Base-by-base conservation (phyloP, 2,113 vertebrate species). In the Platichthys flesus region DNA sequence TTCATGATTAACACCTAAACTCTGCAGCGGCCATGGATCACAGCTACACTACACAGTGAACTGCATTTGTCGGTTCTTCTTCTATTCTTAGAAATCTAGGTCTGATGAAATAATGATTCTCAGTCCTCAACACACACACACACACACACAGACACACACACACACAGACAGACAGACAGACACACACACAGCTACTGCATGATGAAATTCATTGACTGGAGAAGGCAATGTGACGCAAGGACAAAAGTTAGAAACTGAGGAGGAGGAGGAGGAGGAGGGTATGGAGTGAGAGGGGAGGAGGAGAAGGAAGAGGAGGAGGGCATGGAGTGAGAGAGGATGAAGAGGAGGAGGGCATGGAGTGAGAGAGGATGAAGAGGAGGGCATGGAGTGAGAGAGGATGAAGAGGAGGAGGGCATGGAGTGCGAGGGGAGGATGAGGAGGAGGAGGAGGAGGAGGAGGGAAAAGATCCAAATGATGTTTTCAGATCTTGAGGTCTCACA, bases 131-230 rank as follows among this genome's bases (percentile, higher is more conserved):
- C n/a, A 16, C 56, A 28, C 56, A 16, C 26, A 31, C 26, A 59
- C 57, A 59, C 6, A 31, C 57, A 59, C 15, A 31, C 57, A 56
- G 10, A 24, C 55, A 26, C 24, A 16, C 56, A 28, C 56, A 16
- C 26, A 31, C 26, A 59, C 57, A 59, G 5, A 31, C 57, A 59
- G 15, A 31, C 57, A 56, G 10, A 24, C 55, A 26, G 13, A 26
- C 65, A 23, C 60, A 60, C 60, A 60, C 23, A 63, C 15, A 47
- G 56, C 21, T 52, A 21, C 49, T 16, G 67, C 67, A 80, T 89
- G 87, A 89, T 85, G 87, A 84, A 87, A 89, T 81, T 21, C 87
- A 87, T 85, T 85, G 87, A 87, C 76, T 81, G 76, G 31, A 76
- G 74, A 74, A 61, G 78, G 86, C 83, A 88, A 88, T 15, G 78